These are phyloP conservation scores for Herpetotheres cachinnans DNA, from an alignment of 2,113 vertebrate species.

Conservation along the genomic window DNA sequence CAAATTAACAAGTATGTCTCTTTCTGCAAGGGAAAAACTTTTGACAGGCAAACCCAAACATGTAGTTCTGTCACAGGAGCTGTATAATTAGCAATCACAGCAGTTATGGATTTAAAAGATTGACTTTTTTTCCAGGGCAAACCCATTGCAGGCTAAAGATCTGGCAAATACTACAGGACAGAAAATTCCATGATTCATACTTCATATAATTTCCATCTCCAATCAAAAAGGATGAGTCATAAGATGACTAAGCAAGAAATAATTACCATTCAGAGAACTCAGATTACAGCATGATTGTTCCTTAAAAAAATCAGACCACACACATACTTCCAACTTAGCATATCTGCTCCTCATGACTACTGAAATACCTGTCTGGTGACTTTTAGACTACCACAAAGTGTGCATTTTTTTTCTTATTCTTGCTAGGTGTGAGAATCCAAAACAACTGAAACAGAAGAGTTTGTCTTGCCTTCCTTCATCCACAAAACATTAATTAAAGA, in stretches of 20 bases:
- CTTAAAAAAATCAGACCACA: background rate
- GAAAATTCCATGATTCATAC: background rate
- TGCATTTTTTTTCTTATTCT: background rate
- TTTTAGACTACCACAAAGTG: background rate
- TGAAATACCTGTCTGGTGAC: background rate
- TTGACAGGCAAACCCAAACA: background rate
- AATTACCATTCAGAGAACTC: background rate
- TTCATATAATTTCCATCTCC: background rate
- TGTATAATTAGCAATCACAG: background rate
- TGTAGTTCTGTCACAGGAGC: background rate
- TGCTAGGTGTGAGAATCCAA: background rate
- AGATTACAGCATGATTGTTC: background rate
- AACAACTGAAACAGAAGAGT: background rate
- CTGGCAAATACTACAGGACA: background rate
- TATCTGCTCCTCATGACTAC: background rate
- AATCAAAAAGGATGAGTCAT: background rate
- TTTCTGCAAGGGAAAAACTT: background rate
- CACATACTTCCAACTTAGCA: background rate
- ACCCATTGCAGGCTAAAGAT: background rate
- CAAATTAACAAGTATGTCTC: background rate
- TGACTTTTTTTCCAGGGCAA: background rate
- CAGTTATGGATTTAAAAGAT: background rate
- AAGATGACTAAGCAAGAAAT: background rate
- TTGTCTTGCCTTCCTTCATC: background rate
- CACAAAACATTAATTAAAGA: background rate